Percentiles rank a stretch among this genome's conserved stretches.
These are phyloP conservation scores for Agrilus biguttatus DNA, from an alignment of 2,888 invertebrate species.

Conservation along the genomic window DNA sequence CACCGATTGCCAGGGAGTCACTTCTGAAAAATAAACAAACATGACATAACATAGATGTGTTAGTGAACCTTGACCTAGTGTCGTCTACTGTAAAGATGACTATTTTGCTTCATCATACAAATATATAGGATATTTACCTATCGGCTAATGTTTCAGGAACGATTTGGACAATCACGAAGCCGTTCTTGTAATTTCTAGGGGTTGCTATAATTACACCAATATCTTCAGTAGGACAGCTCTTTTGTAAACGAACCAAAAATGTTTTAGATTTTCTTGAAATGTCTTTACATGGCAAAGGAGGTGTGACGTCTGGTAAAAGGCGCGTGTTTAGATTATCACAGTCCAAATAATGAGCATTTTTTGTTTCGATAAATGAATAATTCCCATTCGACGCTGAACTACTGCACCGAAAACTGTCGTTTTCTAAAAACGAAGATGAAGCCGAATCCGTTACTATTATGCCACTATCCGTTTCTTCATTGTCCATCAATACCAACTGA, in stretches of 20 bases:
- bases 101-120: background rate
- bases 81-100: background rate
- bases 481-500: conserved; percentile 41
- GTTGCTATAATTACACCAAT: conserved; percentile 55
- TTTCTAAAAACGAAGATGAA: conserved; percentile 48
- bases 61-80: no score
- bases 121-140: conserved; percentile 33
- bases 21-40: conserved; percentile 38
- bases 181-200: conserved; percentile 46
- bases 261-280: conserved; percentile 8
- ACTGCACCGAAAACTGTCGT: conserved; percentile 38
- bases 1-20: conserved; percentile 64
- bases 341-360: conserved; percentile 7
- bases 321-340: conserved; percentile 21
- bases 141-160: conserved; percentile 56
- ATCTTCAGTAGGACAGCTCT: conserved; percentile 44
- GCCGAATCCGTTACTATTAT: conserved; percentile 61
- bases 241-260: conserved; percentile 32
- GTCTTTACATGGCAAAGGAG: conserved; percentile 8
- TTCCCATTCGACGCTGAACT: conserved; percentile 39
- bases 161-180: conserved; percentile 56
- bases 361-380: conserved; percentile 34
- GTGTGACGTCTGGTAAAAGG: background rate
- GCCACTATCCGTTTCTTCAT: conserved; percentile 61
- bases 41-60: conserved; percentile 4